These are phyloP conservation scores for Ictidomys tridecemlineatus DNA, from an alignment of 2,113 vertebrate species.

Conservation along the genomic window DNA sequence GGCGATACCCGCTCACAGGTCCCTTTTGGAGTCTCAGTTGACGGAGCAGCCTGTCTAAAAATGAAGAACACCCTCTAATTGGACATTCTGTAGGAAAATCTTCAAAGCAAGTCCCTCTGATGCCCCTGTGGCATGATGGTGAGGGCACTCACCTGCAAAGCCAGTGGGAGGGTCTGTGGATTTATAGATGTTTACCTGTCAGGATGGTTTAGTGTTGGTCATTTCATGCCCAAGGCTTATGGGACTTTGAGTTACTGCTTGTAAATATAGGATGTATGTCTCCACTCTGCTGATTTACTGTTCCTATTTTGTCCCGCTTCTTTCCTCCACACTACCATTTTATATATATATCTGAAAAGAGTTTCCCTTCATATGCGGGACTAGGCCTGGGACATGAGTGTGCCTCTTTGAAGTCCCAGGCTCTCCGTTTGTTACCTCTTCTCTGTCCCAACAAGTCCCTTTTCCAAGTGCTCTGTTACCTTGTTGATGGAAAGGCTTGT, in stretches of 20 bases:
- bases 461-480: neutral
- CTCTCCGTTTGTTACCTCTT: neutral
- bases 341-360: neutral
- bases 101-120: neutral
- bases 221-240: neutral
- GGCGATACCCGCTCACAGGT: neutral
- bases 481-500: neutral
- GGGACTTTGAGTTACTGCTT: neutral
- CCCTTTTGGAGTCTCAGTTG: neutral
- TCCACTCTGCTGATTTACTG: neutral
- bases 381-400: neutral
- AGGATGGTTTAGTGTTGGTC: neutral
- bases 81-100: neutral
- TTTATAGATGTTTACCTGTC: neutral
- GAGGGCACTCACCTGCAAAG: neutral
- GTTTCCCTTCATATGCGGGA: neutral
- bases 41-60: neutral
- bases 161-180: neutral
- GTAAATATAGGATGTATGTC: neutral
- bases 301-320: neutral
- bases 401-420: neutral
- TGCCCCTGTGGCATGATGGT: fast-evolving
- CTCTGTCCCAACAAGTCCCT: fast-evolving
- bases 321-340: neutral
- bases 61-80: neutral